Evolutionary conservation across 2,113 vertebrate species (phyloP).

Genomic region (Picathartes gymnocephalus): DNA sequence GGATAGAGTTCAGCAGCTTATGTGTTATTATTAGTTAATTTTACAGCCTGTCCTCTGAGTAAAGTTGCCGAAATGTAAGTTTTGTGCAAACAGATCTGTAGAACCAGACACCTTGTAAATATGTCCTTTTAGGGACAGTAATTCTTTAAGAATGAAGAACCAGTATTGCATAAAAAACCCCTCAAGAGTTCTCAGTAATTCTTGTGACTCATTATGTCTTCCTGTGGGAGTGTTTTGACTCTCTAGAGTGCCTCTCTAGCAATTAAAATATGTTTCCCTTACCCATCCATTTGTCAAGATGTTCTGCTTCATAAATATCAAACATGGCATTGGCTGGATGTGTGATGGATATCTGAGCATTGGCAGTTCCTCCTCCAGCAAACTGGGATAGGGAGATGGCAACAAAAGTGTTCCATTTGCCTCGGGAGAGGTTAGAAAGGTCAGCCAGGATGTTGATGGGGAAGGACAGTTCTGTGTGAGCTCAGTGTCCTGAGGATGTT

Average conservation of each 20-base stretch:
- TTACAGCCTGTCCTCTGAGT: background rate
- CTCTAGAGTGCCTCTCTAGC: background rate
- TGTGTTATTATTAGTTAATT: background rate
- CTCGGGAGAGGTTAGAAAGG: background rate
- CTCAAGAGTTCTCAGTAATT: background rate
- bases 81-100: background rate
- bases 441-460: background rate
- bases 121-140: background rate
- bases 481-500: background rate
- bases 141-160: background rate
- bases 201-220: background rate
- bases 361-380: background rate
- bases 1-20: background rate
- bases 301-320: background rate
- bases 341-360: background rate
- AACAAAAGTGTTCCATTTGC: background rate
- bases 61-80: background rate
- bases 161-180: background rate
- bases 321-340: background rate
- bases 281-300: background rate
- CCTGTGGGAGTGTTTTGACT: background rate
- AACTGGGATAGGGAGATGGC: background rate
- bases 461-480: background rate
- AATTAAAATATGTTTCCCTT: background rate
- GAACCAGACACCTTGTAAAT: background rate